Conservation (phyloP, 64 coral and sea anemone species). For the Actinia equina region DNA sequence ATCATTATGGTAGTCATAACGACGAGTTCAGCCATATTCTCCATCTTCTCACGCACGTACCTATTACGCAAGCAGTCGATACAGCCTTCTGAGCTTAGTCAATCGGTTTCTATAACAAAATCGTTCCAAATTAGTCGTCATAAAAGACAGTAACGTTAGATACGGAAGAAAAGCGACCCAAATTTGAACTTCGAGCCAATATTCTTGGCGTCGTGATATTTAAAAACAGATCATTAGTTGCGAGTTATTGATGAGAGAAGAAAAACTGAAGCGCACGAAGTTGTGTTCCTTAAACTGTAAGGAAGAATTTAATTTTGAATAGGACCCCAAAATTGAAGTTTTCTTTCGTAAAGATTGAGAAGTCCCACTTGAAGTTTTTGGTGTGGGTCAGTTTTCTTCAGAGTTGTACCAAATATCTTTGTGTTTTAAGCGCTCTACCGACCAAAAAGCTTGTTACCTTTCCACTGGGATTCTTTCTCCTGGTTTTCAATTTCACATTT, state of each 20-base stretch:
- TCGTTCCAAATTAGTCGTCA: neutral
- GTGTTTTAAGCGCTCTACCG: no score
- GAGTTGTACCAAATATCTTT: no score
- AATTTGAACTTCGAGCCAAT: neutral
- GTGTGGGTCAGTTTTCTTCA: no score
- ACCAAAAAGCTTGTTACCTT: no score
- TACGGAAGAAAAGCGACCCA: neutral
- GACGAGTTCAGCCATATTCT: slow-evolving; percentile 30
- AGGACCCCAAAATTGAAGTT: no score
- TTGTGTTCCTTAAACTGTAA: no score
- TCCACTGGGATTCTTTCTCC: no score
- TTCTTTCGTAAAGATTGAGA: no score
- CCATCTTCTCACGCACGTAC: neutral
- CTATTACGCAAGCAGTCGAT: neutral
- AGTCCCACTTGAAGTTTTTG: no score
- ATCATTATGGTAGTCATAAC: slow-evolving; percentile 67
- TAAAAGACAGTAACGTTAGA: neutral
- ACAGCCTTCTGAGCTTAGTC: neutral
- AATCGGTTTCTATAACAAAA: neutral
- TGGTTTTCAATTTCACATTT: no score
- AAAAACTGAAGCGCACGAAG: neutral
- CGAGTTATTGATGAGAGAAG: neutral
- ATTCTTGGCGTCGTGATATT: neutral
- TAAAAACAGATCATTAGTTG: neutral
- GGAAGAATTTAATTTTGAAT: no score